These are phyloP conservation scores for Agrilus mali DNA, from an alignment of 2,888 invertebrate genomes.

Conservation along the genomic window DNA sequence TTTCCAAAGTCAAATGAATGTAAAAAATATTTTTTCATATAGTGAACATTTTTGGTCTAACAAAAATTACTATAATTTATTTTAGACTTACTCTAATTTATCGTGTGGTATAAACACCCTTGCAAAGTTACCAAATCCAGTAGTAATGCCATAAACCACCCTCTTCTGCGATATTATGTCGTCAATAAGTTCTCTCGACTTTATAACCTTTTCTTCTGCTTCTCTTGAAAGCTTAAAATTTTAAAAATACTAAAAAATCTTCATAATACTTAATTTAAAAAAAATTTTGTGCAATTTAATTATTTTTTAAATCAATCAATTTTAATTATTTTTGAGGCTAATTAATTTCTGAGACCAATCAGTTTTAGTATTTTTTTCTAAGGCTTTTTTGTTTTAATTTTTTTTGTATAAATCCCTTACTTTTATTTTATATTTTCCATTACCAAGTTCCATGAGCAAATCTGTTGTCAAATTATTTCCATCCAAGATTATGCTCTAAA, in stretches of 20 bases:
- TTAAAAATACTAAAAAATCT: no score
- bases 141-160: conserved; percentile 45
- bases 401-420: conserved; percentile 29
- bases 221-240: conserved; percentile 40
- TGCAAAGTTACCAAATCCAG: conserved; percentile 56
- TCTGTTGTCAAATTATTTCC: conserved; percentile 42
- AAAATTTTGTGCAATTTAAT: no score
- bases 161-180: conserved; percentile 38
- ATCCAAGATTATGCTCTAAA: conserved; percentile 40
- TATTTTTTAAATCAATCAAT: no score
- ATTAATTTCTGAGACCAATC: no score
- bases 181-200: conserved; percentile 42
- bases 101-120: conserved; percentile 40
- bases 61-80: not conserved
- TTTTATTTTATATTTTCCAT: conserved; percentile 41
- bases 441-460: conserved; percentile 42
- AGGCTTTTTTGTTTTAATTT: no score
- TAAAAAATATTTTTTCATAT: no score
- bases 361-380: no score
- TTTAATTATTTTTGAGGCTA: no score
- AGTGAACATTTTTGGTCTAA: no score
- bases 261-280: no score
- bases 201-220: conserved; percentile 38
- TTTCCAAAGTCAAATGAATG: no score
- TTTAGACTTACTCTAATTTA: conserved; percentile 38